These are phyloP conservation scores for Benthosema pterotum DNA, from an alignment of 2,797 vertebrate genomes.

Conservation along the genomic window DNA sequence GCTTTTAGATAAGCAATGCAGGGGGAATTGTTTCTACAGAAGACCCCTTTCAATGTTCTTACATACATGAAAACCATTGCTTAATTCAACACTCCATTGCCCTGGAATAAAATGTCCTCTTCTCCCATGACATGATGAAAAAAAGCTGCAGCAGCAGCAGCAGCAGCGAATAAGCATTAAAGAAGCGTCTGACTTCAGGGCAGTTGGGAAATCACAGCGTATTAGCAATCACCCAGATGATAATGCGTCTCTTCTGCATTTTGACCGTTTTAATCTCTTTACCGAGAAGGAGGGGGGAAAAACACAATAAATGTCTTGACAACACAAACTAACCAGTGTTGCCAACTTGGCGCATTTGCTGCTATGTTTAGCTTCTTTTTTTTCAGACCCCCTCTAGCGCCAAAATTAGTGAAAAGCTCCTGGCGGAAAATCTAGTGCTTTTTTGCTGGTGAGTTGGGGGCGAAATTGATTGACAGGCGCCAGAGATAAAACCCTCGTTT, in stretches of 20 bases:
- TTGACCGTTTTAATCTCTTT: conserved; percentile 64
- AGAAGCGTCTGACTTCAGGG: conserved; percentile 63
- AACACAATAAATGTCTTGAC: conserved; percentile 47
- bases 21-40: conserved; percentile 71
- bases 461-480: too few relatives aligned
- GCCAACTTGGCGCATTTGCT: too few relatives aligned
- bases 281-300: conserved; percentile 31
- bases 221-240: conserved; percentile 57
- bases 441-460: too few relatives aligned
- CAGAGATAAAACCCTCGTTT: too few relatives aligned
- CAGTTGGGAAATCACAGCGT: conserved; percentile 34
- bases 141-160: conserved; percentile 58
- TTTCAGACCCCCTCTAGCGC: too few relatives aligned
- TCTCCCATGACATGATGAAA: conserved; percentile 61
- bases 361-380: too few relatives aligned
- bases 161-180: conserved; percentile 71
- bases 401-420: too few relatives aligned
- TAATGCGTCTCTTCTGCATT: conserved; percentile 56
- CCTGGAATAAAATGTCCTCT: conserved; percentile 69
- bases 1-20: conserved; percentile 81
- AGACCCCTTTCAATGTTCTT: conserved; percentile 61
- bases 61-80: conserved; percentile 72
- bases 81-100: conserved; percentile 77
- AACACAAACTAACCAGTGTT: conserved; percentile 40
- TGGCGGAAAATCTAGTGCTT: too few relatives aligned